Percentiles rank a stretch among this genome's conserved stretches.
phyloP scores from a whole-genome alignment of 2,888 invertebrate genomes.

The Melinaea menophilus region DNA sequence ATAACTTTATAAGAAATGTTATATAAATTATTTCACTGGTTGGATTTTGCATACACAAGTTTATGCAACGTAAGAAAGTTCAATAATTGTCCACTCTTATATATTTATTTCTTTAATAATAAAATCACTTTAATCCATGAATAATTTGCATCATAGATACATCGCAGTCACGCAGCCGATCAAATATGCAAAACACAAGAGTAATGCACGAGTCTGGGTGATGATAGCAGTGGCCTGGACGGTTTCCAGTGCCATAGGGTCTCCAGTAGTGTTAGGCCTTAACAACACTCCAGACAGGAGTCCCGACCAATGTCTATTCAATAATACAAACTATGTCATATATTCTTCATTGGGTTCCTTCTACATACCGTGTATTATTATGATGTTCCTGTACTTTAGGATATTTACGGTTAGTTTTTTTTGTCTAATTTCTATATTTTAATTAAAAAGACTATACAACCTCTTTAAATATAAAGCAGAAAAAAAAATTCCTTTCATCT shows the following conservation, averaged over 20 bases:
- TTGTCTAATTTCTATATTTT: neutral
- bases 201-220: conserved; percentile 94
- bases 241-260: conserved; percentile 93
- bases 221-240: conserved; percentile 98
- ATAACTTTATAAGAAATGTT: too few species aligned
- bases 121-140: too few species aligned
- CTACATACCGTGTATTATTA: conserved; percentile 98
- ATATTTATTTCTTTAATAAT: too few species aligned
- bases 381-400: conserved; percentile 98
- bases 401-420: conserved; percentile 91
- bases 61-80: too few species aligned
- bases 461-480: too few species aligned
- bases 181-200: conserved; percentile 99
- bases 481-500: neutral
- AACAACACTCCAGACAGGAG: conserved; percentile 94
- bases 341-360: conserved; percentile 99
- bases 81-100: too few species aligned
- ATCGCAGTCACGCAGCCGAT: conserved; percentile 99
- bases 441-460: too few species aligned
- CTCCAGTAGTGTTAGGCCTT: conserved; percentile 96
- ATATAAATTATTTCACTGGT: too few species aligned
- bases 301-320: conserved; percentile 94
- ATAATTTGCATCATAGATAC: conserved; percentile 81
- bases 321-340: conserved; percentile 98
- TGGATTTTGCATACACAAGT: too few species aligned